phyloP scores from a whole-genome alignment of 2,888 invertebrate species.

The Gryllus longicercus region DNA sequence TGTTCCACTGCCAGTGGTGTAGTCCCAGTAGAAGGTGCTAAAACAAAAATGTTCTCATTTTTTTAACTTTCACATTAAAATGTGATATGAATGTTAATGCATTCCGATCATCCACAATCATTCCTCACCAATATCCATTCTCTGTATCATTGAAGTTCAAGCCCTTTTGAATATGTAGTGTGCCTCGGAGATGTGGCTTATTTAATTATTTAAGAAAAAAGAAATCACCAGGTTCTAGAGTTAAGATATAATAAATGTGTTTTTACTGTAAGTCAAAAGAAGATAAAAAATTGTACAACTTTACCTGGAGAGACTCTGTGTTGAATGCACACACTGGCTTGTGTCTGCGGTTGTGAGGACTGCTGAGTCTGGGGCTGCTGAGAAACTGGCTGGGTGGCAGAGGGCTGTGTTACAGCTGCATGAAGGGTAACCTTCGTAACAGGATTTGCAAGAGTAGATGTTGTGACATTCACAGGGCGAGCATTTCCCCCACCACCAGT shows the following conservation, averaged over 20 bases:
- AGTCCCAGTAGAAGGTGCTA: not conserved
- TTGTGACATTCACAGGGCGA: not conserved
- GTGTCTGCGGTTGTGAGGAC: constrained; percentile 26
- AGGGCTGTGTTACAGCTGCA: not conserved
- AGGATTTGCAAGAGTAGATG: not conserved
- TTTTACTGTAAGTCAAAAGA: not conserved
- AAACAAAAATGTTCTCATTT: no score
- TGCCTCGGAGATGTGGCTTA: no score
- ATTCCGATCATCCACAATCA: no score
- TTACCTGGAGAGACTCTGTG: constrained; percentile 36
- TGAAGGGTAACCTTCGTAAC: not conserved
- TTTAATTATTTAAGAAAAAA: no score
- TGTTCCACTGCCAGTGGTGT: not conserved
- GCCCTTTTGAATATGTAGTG: no score
- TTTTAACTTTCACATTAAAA: no score
- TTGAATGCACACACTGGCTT: constrained; percentile 36
- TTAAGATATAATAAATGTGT: constrained; percentile 27
- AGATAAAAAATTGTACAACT: no score
- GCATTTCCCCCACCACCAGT: not conserved
- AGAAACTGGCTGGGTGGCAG: not conserved
- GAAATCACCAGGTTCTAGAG: no score
- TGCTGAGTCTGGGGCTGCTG: constrained; percentile 5
- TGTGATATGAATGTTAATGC: no score
- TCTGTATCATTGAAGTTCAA: no score
- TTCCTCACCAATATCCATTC: no score